Conservation (phyloP, 2,888 invertebrate species). For the Eupithecia subfuscata region DNA sequence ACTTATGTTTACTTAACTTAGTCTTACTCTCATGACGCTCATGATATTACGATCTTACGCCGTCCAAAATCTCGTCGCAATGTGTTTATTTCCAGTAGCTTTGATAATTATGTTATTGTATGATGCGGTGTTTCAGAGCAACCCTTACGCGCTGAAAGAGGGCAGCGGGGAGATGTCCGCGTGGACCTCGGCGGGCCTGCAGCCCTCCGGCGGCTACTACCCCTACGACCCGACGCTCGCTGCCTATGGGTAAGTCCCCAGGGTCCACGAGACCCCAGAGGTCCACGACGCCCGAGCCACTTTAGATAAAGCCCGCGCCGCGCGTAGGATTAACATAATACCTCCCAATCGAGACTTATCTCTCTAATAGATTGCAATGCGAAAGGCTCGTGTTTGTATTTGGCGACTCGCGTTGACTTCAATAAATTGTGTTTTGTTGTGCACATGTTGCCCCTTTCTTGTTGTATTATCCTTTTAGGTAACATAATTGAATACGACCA, state of each 20-base stretch:
- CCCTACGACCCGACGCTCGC: constrained; percentile 96
- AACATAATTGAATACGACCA: constrained; percentile 56
- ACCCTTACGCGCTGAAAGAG: constrained; percentile 94
- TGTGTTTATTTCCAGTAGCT: constrained; percentile 22
- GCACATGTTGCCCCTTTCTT: constrained; percentile 63
- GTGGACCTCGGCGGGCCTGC: constrained; percentile 95
- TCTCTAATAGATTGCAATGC: constrained; percentile 81
- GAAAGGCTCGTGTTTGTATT: constrained; percentile 79
- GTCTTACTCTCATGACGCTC: background rate
- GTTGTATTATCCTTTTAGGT: constrained; percentile 27
- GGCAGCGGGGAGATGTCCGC: constrained; percentile 95
- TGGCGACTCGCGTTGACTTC: constrained; percentile 73
- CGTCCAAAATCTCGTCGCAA: background rate
- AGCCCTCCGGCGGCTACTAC: constrained; percentile 96
- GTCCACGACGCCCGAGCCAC: constrained; percentile 70
- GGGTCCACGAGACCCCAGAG: constrained; percentile 65
- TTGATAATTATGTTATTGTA: constrained; percentile 51
- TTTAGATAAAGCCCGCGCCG: constrained; percentile 79
- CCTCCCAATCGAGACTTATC: constrained; percentile 77
- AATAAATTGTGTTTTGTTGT: constrained; percentile 71
- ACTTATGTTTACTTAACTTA: too few species aligned
- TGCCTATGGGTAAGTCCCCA: constrained; percentile 94
- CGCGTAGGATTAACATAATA: constrained; percentile 77
- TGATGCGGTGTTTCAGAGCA: constrained; percentile 88
- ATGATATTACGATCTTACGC: background rate